Evolutionary conservation across 2,113 vertebrate genomes (phyloP), one percentile per base, ranked within the genome.

Genomic region (Callaeas wilsoni): DNA sequence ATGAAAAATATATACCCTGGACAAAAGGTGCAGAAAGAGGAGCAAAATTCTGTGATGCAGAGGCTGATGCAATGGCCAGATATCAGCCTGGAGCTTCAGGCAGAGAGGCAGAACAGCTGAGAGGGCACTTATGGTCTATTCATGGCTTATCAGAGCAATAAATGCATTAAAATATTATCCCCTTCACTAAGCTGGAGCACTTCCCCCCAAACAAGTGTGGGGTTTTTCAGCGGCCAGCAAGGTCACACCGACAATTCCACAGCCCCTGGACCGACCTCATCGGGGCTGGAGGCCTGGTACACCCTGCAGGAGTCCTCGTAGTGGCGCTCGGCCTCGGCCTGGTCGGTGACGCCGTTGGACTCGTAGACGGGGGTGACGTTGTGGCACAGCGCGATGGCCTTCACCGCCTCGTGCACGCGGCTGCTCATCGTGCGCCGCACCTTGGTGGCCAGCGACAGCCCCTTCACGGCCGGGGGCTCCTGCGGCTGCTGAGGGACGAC

Each of bases 341-440:
- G 99, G 96, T 99, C 99, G 0, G 99, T 99, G 93, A 99, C 99
- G 0, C 99, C 99, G 1, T 99, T 99, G 95, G 99, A 98, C 97
- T 99, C 99, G 8, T 99, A 99, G 13, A 99, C 99, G 0, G 99
- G 99, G 0, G 99, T 99, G 59, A 99, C 99, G 5, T 99, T 99
- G 98, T 99, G 99, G 95, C 99, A 99, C 67, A 99, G 98, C 0
- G 99, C 99, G 4, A 99, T 99, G 74, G 99, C 99, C 97, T 99
- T 99, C 95, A 99, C 99, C 0, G 99, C 99, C 90, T 99, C 99
- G 0, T 99, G 99, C 71, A 99, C 99, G 12, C 99, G 98, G 91
- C 99, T 99, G 97, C 98, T 99, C 98, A 99, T 99, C 59, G 98
- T 99, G 96, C 99, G 99, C n/a, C 99, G 98, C 41, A 99, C 99